phyloP scores from a whole-genome alignment of 2,888 invertebrate species.

The Laspeyria flexula region DNA sequence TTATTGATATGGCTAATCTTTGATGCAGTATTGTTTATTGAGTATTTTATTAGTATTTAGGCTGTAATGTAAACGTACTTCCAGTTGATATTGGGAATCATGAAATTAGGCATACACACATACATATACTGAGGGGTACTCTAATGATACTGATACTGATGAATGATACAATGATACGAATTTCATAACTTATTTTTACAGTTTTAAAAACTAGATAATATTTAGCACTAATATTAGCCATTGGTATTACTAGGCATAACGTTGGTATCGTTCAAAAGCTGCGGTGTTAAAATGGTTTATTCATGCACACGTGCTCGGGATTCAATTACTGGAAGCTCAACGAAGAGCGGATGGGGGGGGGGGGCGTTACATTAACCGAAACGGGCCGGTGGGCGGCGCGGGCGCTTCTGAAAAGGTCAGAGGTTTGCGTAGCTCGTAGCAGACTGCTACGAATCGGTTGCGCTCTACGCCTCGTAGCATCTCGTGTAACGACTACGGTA shows the following conservation, averaged over 20 bases:
- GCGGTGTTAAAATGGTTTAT: slow-evolving; percentile 59
- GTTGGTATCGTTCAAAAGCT: slow-evolving; percentile 22
- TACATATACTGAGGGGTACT: too few relatives aligned
- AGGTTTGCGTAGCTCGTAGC: slow-evolving; percentile 58
- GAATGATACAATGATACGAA: too few relatives aligned
- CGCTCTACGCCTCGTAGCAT: slow-evolving; percentile 54
- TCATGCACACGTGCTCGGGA: slow-evolving; percentile 64
- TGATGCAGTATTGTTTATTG: slow-evolving; percentile 23
- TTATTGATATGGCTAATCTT: slow-evolving; percentile 16
- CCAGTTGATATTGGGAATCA: too few relatives aligned
- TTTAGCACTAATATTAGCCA: slow-evolving; percentile 13
- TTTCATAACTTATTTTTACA: too few relatives aligned
- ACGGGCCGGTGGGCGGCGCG: slow-evolving; percentile 40
- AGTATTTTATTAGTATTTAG: too few relatives aligned
- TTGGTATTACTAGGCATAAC: slow-evolving; percentile 22
- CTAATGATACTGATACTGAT: too few relatives aligned
- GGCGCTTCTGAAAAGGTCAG: slow-evolving; percentile 60
- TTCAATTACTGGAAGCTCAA: slow-evolving; percentile 66
- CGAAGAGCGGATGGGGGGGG: slow-evolving; percentile 36
- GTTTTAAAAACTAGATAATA: slow-evolving; percentile 1
- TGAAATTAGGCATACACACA: too few relatives aligned
- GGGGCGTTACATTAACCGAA: slow-evolving; percentile 50
- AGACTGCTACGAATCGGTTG: slow-evolving; percentile 53
- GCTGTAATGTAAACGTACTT: too few relatives aligned
- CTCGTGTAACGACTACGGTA: slow-evolving; percentile 41